These are phyloP conservation scores for Platorchestia sp. DNA, from an alignment of 1,140 invertebrate genomes.

Conservation along the genomic window DNA sequence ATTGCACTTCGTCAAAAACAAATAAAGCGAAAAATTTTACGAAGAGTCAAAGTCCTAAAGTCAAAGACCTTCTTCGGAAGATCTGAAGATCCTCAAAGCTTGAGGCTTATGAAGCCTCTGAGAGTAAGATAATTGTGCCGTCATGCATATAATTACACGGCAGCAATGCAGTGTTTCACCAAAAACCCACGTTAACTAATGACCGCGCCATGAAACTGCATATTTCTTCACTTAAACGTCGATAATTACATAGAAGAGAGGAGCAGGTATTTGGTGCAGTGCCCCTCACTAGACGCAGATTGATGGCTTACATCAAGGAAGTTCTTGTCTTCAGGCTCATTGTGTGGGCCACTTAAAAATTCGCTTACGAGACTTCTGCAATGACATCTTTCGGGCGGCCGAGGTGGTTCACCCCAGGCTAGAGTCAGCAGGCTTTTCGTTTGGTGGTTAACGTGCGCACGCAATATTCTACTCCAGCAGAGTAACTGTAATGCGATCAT, in stretches of 20 bases:
- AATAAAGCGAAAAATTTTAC: background rate
- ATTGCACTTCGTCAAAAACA: background rate
- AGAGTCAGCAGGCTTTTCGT: background rate
- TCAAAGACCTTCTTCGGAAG: background rate
- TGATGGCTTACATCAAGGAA: conserved; percentile 42
- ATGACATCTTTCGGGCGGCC: background rate
- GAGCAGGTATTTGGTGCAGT: conserved; percentile 52
- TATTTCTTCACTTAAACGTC: conserved; percentile 52
- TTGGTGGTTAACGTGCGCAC: background rate
- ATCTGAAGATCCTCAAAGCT: background rate
- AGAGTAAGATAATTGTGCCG: background rate
- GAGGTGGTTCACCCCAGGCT: conserved; percentile 1
- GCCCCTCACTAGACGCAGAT: conserved; percentile 41
- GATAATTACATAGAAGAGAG: conserved; percentile 32
- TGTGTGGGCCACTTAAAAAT: background rate
- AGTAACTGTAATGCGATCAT: background rate
- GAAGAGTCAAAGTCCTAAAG: background rate
- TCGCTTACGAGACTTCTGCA: background rate
- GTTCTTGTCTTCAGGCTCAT: background rate
- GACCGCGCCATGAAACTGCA: conserved; percentile 43
- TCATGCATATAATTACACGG: conserved; percentile 36
- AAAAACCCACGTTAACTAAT: conserved; percentile 50
- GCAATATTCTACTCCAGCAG: background rate
- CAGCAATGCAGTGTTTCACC: conserved; percentile 49
- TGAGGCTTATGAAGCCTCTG: background rate